Evolutionary conservation across 2,113 vertebrate species (phyloP), one percentile per base, ranked within the genome.

Genomic region (Microcebus jonahi): DNA sequence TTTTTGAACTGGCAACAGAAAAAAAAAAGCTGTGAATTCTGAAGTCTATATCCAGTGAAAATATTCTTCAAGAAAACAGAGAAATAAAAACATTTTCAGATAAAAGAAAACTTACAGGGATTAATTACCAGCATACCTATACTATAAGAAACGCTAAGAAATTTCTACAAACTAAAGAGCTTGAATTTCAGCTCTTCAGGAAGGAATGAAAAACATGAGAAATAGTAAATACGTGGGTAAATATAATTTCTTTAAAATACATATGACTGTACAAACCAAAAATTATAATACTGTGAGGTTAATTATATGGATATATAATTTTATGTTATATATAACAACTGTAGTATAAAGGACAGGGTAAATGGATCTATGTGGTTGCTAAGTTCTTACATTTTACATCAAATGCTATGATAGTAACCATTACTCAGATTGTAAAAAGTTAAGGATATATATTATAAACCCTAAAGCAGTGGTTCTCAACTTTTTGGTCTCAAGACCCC

Each of bases 171-270:
- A 50, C 50, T 87, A 53, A 93, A 96, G n/a, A 71, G 6, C 57
- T 96, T 95, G 83, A 95, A 89, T 96, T 96, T 94, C 70, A 95
- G 73, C 63, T 90, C 55, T 96, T 88, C 61, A 55, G 21, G 50
- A 94, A 92, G 39, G 39, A 97, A 84, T 83, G 84, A 95, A 92
- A 61, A 94, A 88, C 13, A 83, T 3, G 12, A 94, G 45, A 95
- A 91, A 94, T 88, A 89, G 80, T 91, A 91, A 94, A 88, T 96
- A 80, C 76, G 3, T 95, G 17, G 86, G 76, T 96, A 96, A 97
- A 96, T 96, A 96, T 55, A 85, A 97, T 91, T 90, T 90, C 5
- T 88, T 80, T 73, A 95, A 96, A 95, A 94, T 91, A 96, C 36
- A 95, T 77, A 88, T 61, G 34, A 65, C 27, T 82, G 27, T 88